phyloP scores from a whole-genome alignment of 2,797 vertebrate species.

The Sebastes nivosus region DNA sequence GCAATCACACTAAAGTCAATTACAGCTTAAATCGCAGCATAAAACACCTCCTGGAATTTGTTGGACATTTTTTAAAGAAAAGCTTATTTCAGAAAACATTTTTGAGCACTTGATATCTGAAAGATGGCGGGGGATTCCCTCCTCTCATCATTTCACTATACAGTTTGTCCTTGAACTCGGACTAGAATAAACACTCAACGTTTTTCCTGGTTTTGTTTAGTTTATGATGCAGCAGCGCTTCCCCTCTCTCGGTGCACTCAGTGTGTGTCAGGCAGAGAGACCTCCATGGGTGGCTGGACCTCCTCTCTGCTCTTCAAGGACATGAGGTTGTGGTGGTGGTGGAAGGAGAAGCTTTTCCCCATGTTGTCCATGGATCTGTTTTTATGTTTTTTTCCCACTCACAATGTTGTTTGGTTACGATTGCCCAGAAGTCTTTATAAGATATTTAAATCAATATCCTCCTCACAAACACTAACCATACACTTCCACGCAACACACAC shows the following conservation, averaged over 20 bases:
- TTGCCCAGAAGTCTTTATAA: too few relatives aligned
- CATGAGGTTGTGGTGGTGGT: conserved; percentile 29
- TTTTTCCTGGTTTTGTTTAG: conserved; percentile 73
- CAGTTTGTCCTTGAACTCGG: conserved; percentile 54
- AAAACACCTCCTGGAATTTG: background rate
- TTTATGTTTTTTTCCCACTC: too few relatives aligned
- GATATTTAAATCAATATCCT: too few relatives aligned
- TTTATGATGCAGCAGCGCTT: conserved; percentile 56
- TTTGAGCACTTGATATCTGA: background rate
- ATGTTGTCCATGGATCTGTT: too few relatives aligned
- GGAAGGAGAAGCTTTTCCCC: background rate
- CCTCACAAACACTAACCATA: too few relatives aligned
- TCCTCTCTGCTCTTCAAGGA: conserved; percentile 61
- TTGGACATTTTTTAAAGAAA: background rate
- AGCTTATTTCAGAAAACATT: background rate
- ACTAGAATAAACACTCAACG: conserved; percentile 54
- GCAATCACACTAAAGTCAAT: background rate
- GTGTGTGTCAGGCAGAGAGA: conserved; percentile 8
- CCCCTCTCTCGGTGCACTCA: conserved; percentile 34
- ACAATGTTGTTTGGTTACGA: too few relatives aligned
- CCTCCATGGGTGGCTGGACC: conserved; percentile 68
- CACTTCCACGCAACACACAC: too few relatives aligned
- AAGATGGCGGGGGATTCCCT: background rate
- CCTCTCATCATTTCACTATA: conserved; percentile 13
- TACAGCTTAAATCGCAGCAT: background rate